Evolutionary conservation across 1,140 invertebrate species (phyloP).

Genomic region (Drosophila leontia): DNA sequence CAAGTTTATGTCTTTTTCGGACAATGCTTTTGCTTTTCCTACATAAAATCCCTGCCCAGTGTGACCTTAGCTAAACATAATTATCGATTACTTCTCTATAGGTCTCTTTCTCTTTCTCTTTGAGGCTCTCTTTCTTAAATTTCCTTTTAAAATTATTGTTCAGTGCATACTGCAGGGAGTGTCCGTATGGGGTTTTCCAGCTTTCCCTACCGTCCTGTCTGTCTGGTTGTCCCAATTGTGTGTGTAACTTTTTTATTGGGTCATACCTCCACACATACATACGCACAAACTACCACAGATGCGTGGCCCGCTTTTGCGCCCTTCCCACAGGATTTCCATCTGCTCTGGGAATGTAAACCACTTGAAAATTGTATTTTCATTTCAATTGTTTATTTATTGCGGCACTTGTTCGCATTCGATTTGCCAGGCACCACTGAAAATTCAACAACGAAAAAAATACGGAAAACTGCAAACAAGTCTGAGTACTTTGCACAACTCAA

Average conservation of each 20-base stretch:
- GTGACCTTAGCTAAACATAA: neutral
- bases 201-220: conserved; percentile 24
- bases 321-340: conserved; percentile 48
- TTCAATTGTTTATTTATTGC: conserved; percentile 84
- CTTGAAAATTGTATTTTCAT: conserved; percentile 84
- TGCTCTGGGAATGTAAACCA: conserved; percentile 67
- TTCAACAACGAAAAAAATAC: conserved; percentile 29
- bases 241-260: conserved; percentile 74
- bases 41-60: neutral
- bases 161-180: conserved; percentile 21
- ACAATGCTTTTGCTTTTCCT: too few relatives aligned
- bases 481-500: conserved; percentile 7
- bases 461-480: conserved; percentile 20
- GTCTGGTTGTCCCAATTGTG: conserved; percentile 18
- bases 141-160: neutral
- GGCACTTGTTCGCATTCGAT: conserved; percentile 82
- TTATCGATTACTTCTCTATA: too few relatives aligned
- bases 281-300: conserved; percentile 5
- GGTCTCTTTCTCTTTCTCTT: too few relatives aligned
- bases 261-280: conserved; percentile 47
- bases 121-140: too few relatives aligned
- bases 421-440: conserved; percentile 55
- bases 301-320: conserved; percentile 17
- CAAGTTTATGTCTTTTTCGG: too few relatives aligned
- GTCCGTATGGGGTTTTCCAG: conserved; percentile 21